These are phyloP conservation scores for Ascaphus truei DNA, from an alignment of 2,113 vertebrate species.

Conservation along the genomic window DNA sequence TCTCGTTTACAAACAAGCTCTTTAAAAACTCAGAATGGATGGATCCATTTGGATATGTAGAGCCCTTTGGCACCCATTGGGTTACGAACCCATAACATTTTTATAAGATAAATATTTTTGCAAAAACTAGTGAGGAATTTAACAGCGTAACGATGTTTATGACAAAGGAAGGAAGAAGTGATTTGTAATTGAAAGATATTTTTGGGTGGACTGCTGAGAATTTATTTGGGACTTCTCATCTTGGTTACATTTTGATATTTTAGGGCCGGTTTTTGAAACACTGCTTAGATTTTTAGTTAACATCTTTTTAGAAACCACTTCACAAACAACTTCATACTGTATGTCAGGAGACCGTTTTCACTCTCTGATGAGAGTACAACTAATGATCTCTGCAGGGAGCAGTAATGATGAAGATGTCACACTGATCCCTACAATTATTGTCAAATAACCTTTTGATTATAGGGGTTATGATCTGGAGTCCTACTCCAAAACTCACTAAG, in stretches of 20 bases:
- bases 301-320: slow-evolving; percentile 33
- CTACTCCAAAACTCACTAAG: background rate
- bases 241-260: too few species aligned
- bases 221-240: too few species aligned
- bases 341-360: slow-evolving; percentile 31
- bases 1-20: background rate
- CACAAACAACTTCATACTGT: slow-evolving; percentile 33
- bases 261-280: too few species aligned
- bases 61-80: background rate
- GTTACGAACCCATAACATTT: background rate
- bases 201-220: too few species aligned
- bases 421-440: slow-evolving; percentile 39
- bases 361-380: slow-evolving; percentile 40
- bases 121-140: too few species aligned
- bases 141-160: too few species aligned
- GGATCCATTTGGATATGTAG: background rate
- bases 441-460: slow-evolving; percentile 53
- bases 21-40: background rate
- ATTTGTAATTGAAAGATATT: too few species aligned
- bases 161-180: too few species aligned
- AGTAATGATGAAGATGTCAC: slow-evolving; percentile 19
- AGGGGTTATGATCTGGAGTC: slow-evolving; percentile 26
- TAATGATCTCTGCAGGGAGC: slow-evolving; percentile 32
- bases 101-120: too few species aligned
- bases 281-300: slow-evolving; percentile 48